These are phyloP conservation scores for Andrena marginata DNA, from an alignment of 2,888 invertebrate genomes.

Conservation along the genomic window DNA sequence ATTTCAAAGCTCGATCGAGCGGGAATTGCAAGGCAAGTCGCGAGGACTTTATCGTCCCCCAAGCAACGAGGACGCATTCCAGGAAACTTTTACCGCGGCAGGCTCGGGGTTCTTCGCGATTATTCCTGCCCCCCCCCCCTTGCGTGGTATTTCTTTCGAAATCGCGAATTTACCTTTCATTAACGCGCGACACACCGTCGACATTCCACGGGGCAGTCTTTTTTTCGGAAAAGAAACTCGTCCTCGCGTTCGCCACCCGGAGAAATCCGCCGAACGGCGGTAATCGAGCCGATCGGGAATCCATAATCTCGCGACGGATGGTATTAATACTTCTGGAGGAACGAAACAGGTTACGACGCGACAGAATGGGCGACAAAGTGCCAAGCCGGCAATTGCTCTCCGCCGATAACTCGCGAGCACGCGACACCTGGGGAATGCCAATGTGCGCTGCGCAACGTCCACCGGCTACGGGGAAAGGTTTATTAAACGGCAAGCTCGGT, in stretches of 20 bases:
- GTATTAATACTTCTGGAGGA: conserved; percentile 18
- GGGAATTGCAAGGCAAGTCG: conserved; percentile 5
- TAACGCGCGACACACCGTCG: conserved; percentile 5
- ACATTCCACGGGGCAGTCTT: conserved; percentile 20
- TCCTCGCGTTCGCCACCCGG: too few species aligned
- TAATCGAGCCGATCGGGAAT: conserved; percentile 21
- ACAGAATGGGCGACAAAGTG: not conserved
- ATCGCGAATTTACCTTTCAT: conserved; percentile 23
- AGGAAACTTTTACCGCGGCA: conserved; percentile 9
- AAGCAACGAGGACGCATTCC: conserved; percentile 10
- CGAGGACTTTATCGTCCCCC: conserved; percentile 19
- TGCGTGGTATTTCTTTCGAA: conserved; percentile 22
- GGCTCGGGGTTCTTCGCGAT: not conserved
- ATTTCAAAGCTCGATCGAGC: conserved; percentile 21
- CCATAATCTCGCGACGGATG: conserved; percentile 32
- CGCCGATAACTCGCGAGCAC: conserved; percentile 57
- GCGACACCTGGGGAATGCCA: conserved; percentile 42
- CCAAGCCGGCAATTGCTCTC: conserved; percentile 62
- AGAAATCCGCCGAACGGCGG: too few species aligned
- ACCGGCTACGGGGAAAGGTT: conserved; percentile 49
- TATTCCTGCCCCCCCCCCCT: conserved; percentile 21
- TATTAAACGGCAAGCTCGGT: conserved; percentile 59
- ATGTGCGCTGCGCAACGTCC: conserved; percentile 52
- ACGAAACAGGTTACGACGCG: not conserved
- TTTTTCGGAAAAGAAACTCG: not conserved